A percentile compares a stretch with the other conserved stretches of the same genome.
Conservation (phyloP, 2,888 invertebrate species). For the Baronia brevicornis region DNA sequence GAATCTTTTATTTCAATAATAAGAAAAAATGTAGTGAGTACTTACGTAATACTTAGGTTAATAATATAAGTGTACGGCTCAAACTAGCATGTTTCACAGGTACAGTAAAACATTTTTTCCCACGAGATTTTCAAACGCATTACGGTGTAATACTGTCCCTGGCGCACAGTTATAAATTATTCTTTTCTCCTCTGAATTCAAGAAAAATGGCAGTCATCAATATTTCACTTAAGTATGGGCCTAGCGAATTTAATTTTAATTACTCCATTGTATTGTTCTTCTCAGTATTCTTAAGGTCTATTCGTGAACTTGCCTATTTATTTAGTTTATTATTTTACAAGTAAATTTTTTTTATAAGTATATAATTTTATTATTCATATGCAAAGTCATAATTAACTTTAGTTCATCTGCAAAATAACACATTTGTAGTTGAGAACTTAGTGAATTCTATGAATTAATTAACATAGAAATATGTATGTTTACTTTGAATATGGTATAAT, state of each 20-base stretch:
- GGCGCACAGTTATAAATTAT: conserved; percentile 14
- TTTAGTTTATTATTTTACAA: too few species aligned
- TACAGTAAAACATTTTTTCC: too few species aligned
- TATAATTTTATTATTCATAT: too few species aligned
- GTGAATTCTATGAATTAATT: conserved; percentile 8
- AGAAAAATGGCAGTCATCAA: conserved; percentile 15
- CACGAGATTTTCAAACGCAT: background rate
- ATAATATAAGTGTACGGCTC: too few species aligned
- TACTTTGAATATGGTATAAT: conserved; percentile 6
- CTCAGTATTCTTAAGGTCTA: too few species aligned
- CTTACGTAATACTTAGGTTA: too few species aligned
- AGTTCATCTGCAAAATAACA: conserved; percentile 2
- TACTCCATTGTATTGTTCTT: conserved; percentile 8
- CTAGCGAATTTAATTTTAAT: conserved; percentile 8
- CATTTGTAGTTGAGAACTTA: conserved; percentile 4
- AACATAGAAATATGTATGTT: conserved; percentile 1
- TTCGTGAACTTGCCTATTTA: too few species aligned
- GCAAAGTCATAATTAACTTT: background rate
- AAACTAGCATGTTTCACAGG: background rate
- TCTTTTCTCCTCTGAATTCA: conserved; percentile 11
- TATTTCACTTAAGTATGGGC: conserved; percentile 11
- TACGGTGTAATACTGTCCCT: conserved; percentile 6
- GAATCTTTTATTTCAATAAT: too few species aligned
- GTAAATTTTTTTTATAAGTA: too few species aligned
- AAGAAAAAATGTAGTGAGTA: too few species aligned